Base-by-base conservation (phyloP, 2,888 invertebrate species). In the Diploptera punctata region DNA sequence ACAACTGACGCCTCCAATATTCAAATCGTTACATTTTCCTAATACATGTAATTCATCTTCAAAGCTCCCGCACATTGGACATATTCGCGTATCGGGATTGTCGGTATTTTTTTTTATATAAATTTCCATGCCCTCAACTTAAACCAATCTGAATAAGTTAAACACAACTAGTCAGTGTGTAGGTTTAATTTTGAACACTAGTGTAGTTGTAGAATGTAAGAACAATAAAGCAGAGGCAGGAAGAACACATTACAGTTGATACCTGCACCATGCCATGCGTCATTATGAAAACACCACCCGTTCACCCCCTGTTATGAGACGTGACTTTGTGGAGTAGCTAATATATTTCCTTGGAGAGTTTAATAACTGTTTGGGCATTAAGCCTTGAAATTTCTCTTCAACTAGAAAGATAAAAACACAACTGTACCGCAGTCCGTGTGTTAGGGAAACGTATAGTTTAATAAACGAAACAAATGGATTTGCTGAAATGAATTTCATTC, bases 261-360 rank as follows among this genome's bases (percentile, higher is more conserved):
- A 57, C 57, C 31, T 57, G 57, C 57, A 7, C 33, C 33, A 33
- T 33, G 33, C 7, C 33, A 16, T 57, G 57, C 26, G 57, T 57
- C n/a, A 57, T 57, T 57, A 29, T 57, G 57, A 57, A 26, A 54
- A 54, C 29, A n/a, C 57, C 57, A n/a, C 21, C 57, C 16, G 57
- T 57, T 29, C 9, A 13, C 54, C 26, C 26, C 26, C 2, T 29
- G 29, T 31, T 29, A 57, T 57, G 57, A 29, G 57, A 57, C 57
- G 57, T 57, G 57, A 57, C 31, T 54, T 54, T 54, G 21, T 24
- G 10, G 13, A 13, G 26, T 57, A 0, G 33, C 33, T 33, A n/a
- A n/a, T n/a, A n/a, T n/a, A n/a, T n/a, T n/a, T n/a, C n/a, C n/a
- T n/a, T n/a, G 29, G 57, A 31, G 24, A 29, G 24, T 57, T 57